Base-by-base conservation (phyloP, 53 echinoderm and acorn worm genomes). In the Paracentrotus lividus region DNA sequence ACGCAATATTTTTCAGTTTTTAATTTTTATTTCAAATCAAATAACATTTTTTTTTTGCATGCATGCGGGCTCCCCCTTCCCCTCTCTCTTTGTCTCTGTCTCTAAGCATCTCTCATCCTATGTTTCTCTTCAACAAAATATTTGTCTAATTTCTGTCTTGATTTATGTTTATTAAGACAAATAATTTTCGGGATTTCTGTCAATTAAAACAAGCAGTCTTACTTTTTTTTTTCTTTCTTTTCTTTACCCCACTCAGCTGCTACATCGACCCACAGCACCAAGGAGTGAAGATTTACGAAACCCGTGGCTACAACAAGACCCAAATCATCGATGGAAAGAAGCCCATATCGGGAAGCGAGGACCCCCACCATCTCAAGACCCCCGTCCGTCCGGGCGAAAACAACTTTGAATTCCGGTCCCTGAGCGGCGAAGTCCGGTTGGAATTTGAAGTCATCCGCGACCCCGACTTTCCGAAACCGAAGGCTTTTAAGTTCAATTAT, bases 401-500 rank as follows among this genome's bases (percentile, higher is more conserved):
- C 88, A 97, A 96, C 94, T 99, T 99, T 86, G 97, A 99, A 94
- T 97, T 99, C 95, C 96, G 96, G 13, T 99, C 99, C 8, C 94
- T 90, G 29, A 96, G 96, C 47, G 96, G 99, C 45, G 99, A 96
- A 76, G 95, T 99, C 42, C 93, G 88, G 24, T 85, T 99, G 44
- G 85, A 95, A 18, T 93, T 99, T 33, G 97, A 99, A 87, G 94
- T 91, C n/a, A 88, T 93, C 24, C 88, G 95, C 85, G 96, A 97
- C 76, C 88, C 91, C 32, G 67, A 95, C 20, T 92, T 93, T 38
- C 85, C 88, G 65, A 94, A 95, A 27, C 95, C 94, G 43, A 96
- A 96, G 92, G 99, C 99, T 23, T 99, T 99, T 77, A 99, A 99
- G 93, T 92, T 99, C 89, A 99, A 99, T 94, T 99, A 99, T 77